These are phyloP conservation scores for Corythornis cristatus DNA, from an alignment of 2,113 vertebrate species.

Conservation along the genomic window DNA sequence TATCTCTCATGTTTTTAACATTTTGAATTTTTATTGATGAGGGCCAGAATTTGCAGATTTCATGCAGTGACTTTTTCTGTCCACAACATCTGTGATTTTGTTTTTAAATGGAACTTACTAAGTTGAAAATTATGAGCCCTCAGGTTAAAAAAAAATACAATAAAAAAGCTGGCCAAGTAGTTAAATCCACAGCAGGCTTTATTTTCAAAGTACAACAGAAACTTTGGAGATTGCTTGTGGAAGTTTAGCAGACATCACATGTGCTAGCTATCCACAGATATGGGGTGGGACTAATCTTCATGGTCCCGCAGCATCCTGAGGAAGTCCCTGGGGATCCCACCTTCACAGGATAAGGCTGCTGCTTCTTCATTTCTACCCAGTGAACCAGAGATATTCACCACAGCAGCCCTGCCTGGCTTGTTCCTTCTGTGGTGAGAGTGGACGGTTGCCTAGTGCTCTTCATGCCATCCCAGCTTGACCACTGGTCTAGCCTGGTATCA, in stretches of 20 bases:
- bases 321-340: accelerated
- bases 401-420: neutral
- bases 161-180: neutral
- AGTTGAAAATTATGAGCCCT: neutral
- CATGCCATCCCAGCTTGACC: neutral
- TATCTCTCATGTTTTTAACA: neutral
- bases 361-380: neutral
- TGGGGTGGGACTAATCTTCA: neutral
- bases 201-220: neutral
- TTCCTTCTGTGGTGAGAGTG: accelerated
- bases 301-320: accelerated
- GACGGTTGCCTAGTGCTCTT: neutral
- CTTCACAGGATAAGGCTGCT: neutral
- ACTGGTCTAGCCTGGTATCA: neutral
- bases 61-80: neutral
- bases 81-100: neutral
- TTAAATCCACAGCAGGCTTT: neutral
- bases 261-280: neutral
- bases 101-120: neutral
- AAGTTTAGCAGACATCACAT: neutral
- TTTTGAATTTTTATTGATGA: neutral
- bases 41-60: neutral
- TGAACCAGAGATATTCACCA: accelerated
- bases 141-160: neutral
- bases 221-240: neutral